Evolutionary conservation across 2,113 vertebrate genomes (phyloP), one percentile per base, ranked within the genome.

Genomic region (Daphoenositta chrysoptera): DNA sequence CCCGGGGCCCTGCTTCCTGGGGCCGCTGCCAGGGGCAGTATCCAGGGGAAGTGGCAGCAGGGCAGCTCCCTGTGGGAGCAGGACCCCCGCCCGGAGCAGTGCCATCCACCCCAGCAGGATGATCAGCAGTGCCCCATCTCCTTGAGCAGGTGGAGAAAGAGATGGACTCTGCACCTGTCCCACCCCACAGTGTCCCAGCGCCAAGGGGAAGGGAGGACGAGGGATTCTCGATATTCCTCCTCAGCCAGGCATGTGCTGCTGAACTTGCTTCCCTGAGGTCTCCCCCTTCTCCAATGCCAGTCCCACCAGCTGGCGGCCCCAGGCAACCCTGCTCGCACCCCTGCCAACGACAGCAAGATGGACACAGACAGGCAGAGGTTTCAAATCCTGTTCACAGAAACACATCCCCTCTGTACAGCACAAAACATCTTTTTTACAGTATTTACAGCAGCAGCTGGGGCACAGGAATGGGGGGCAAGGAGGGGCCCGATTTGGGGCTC

Each of bases 391-490:
- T 82, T 93, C 20, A 66, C 40, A 72, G 28, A 69, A 77, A 47
- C 18, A 21, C 3, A 7, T 10, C 39, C 33, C 18, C 4, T 45
- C 68, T 72, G 56, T 65, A 83, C 76, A 94, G 69, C 4, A 7
- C 10, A 3, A 1, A 40, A 23, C 11, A 15, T 10, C 51, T 37
- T 82, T 63, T 91, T 57, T 68, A 95, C 93, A 96, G 11, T 94
- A 94, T 93, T 86, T 91, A 94, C 93, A 94, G 86, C 83, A 58
- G 65, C 3, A 83, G 63, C 47, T 2, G 6, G 56, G 73, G 24
- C 47, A 53, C 22, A 17, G 58, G 63, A 57, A 27, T 24, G 2
- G 1, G 9, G 44, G 40, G 12, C 47, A 24, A 73, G 39, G 23
- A n/a, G 51, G 47, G 21, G 30, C 7, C 23, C 3, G 0, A 3